Conservation (phyloP, 2,888 invertebrate species). For the Habrosyne pyritoides region DNA sequence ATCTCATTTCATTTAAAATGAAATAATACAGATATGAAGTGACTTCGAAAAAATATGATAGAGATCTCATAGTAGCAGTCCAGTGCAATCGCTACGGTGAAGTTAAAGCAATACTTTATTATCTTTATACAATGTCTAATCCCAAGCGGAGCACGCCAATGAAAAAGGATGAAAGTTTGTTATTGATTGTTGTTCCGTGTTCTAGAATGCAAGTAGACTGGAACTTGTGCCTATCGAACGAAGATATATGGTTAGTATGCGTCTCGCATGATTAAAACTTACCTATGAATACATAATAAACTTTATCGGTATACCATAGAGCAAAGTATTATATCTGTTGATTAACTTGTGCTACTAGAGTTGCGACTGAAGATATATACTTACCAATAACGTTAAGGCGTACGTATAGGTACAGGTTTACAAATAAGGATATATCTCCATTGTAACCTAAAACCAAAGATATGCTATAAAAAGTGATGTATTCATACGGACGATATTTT, state of each 20-base stretch:
- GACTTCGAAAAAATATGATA: slow-evolving; percentile 24
- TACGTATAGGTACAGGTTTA: no score
- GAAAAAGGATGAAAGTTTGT: slow-evolving; percentile 53
- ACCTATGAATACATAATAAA: slow-evolving; percentile 4
- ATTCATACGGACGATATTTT: no score
- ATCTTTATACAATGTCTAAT: slow-evolving; percentile 52
- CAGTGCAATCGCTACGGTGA: slow-evolving; percentile 41
- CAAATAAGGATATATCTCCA: no score
- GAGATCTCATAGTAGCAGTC: slow-evolving; percentile 19
- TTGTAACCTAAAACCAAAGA: no score
- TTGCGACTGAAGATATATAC: no score
- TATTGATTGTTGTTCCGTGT: slow-evolving; percentile 60
- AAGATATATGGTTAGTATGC: slow-evolving; percentile 33
- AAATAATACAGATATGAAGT: background rate
- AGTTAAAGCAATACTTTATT: slow-evolving; percentile 56
- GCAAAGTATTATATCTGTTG: background rate
- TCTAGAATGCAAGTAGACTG: slow-evolving; percentile 36
- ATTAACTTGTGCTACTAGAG: no score
- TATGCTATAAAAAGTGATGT: no score
- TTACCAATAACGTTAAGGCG: no score
- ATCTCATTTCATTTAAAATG: background rate
- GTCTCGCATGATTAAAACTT: slow-evolving; percentile 32
- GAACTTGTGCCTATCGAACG: slow-evolving; percentile 24
- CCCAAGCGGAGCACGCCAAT: slow-evolving; percentile 44
- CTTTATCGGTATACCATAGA: background rate